Evolutionary conservation across 2,113 vertebrate species (phyloP).

Genomic region (Hoplias malabaricus): DNA sequence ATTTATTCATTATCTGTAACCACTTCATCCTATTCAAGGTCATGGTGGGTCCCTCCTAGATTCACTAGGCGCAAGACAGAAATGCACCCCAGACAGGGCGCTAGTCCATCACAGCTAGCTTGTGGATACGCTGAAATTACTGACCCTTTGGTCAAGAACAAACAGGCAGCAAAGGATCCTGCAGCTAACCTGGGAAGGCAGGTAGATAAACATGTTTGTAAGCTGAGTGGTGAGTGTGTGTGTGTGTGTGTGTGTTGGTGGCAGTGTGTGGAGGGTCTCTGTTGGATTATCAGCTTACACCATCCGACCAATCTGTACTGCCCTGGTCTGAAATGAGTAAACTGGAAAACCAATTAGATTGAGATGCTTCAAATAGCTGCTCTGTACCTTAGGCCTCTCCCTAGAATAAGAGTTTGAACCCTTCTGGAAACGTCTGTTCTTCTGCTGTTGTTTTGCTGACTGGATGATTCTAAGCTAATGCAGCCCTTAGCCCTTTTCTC

Average conservation of each 20-base stretch:
- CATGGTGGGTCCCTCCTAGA: no score
- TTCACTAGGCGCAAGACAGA: no score
- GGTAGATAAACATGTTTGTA: no score
- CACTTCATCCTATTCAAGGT: no score
- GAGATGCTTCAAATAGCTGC: conserved; percentile 45
- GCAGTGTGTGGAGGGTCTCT: conserved; percentile 14
- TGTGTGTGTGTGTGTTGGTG: conserved; percentile 18
- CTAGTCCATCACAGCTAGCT: no score
- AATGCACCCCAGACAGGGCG: no score
- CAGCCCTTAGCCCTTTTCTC: background rate
- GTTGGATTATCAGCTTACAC: conserved; percentile 44
- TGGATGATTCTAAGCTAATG: background rate
- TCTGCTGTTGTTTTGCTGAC: background rate
- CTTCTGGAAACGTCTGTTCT: background rate
- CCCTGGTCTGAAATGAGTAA: conserved; percentile 53
- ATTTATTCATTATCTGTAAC: no score
- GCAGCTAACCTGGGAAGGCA: no score
- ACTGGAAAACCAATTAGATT: conserved; percentile 63
- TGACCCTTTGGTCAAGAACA: no score
- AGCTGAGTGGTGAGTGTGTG: background rate
- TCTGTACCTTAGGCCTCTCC: background rate
- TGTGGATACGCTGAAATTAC: no score
- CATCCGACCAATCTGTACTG: conserved; percentile 40
- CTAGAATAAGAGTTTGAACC: background rate
- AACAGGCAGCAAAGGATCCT: no score